Percentiles rank a stretch among this genome's conserved stretches.
phyloP scores from a whole-genome alignment of 2,888 invertebrate species.

The Melanotus villosus region DNA sequence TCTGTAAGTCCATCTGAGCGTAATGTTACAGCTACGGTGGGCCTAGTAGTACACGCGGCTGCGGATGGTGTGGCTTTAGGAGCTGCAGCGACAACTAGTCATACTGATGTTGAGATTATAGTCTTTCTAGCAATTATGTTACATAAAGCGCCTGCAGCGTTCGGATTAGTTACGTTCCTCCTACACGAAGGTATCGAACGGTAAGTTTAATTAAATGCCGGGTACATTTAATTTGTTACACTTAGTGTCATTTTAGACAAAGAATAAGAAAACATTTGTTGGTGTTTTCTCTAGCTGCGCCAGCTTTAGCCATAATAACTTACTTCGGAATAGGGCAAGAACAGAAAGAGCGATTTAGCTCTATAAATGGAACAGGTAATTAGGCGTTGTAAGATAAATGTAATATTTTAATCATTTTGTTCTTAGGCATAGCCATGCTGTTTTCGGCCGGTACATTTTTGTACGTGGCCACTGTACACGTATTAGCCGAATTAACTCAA shows the following conservation, averaged over 20 bases:
- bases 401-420: constrained; percentile 51
- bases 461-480: constrained; percentile 99
- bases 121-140: constrained; percentile 99
- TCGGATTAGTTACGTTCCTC: constrained; percentile 97
- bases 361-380: constrained; percentile 91
- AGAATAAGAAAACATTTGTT: constrained; percentile 91
- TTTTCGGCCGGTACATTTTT: constrained; percentile 99
- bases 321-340: constrained; percentile 95
- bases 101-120: constrained; percentile 96
- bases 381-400: not conserved
- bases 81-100: constrained; percentile 97
- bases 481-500: constrained; percentile 92
- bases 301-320: constrained; percentile 89
- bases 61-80: constrained; percentile 98
- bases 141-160: constrained; percentile 99
- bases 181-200: constrained; percentile 95
- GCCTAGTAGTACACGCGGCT: constrained; percentile 98
- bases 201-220: constrained; percentile 58
- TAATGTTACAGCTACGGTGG: constrained; percentile 94
- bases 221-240: not conserved
- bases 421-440: constrained; percentile 89
- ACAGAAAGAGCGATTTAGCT: constrained; percentile 90
- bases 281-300: constrained; percentile 94
- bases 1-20: constrained; percentile 76
- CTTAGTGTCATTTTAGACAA: constrained; percentile 68